Conservation (phyloP, 2,113 vertebrate genomes). For the Nibea albiflora region DNA sequence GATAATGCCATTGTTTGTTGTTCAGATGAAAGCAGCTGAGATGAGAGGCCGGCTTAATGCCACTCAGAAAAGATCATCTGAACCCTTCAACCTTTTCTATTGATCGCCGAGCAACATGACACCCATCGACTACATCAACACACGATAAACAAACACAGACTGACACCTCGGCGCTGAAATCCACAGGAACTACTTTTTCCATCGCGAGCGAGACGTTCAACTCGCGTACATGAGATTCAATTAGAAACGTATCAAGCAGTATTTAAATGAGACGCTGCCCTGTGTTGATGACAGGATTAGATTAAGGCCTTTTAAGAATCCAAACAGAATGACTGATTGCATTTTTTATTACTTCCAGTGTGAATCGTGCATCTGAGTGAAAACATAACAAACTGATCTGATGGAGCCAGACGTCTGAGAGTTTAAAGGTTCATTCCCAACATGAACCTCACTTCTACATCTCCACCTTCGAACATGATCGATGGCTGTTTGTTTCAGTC, state of each 20-base stretch:
- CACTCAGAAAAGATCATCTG: slow-evolving; percentile 70
- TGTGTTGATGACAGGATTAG: slow-evolving; percentile 12
- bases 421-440: neutral
- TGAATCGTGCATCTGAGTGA: neutral
- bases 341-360: slow-evolving; percentile 16
- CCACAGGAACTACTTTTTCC: neutral
- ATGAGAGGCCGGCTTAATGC: slow-evolving; percentile 67
- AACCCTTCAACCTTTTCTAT: slow-evolving; percentile 74
- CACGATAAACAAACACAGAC: slow-evolving; percentile 68
- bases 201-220: neutral
- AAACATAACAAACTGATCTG: slow-evolving; percentile 5
- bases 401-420: neutral
- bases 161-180: slow-evolving; percentile 27
- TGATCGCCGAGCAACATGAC: slow-evolving; percentile 71
- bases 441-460: too few relatives aligned
- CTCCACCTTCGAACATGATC: too few relatives aligned
- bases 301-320: slow-evolving; percentile 31
- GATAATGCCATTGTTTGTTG: slow-evolving; percentile 60
- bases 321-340: slow-evolving; percentile 22
- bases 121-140: slow-evolving; percentile 60
- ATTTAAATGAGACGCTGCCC: neutral
- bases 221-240: neutral
- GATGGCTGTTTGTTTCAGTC: slow-evolving; percentile 3
- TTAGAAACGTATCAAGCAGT: slow-evolving; percentile 5
- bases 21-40: slow-evolving; percentile 70